phyloP scores from a whole-genome alignment of 2,797 vertebrate species.

The Betta splendens region DNA sequence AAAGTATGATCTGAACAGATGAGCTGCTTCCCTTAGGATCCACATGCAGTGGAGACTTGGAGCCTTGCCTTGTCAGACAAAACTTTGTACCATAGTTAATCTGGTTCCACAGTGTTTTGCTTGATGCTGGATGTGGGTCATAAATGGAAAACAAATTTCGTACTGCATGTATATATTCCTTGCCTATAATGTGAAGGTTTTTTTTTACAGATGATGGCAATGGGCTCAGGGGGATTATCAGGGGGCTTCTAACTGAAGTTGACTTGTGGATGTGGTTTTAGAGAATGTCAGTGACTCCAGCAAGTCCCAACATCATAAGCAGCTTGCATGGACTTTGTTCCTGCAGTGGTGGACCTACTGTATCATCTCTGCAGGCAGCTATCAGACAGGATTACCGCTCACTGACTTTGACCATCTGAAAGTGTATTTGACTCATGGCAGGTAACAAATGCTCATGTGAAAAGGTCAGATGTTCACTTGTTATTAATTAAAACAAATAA shows the following conservation, averaged over 20 bases:
- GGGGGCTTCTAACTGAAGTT: slow-evolving; percentile 35
- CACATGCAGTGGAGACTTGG: too few species aligned
- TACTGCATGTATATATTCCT: too few species aligned
- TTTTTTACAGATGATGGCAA: slow-evolving; percentile 21
- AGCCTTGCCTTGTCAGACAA: too few species aligned
- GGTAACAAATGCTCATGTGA: too few species aligned
- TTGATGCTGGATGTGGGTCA: slow-evolving; percentile 12
- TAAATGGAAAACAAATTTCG: not conserved
- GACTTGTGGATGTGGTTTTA: slow-evolving; percentile 55
- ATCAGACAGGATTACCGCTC: not conserved
- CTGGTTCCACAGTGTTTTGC: slow-evolving; percentile 8
- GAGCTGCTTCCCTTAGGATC: too few species aligned
- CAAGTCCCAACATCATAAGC: slow-evolving; percentile 48
- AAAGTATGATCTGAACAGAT: too few species aligned
- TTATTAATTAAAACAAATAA: too few species aligned
- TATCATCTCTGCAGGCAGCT: slow-evolving; percentile 11
- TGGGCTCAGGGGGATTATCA: slow-evolving; percentile 16
- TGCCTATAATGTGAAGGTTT: not conserved
- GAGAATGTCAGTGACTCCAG: slow-evolving; percentile 64
- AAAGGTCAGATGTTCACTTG: too few species aligned
- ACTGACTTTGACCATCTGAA: too few species aligned
- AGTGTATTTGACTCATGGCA: too few species aligned
- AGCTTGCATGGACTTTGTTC: slow-evolving; percentile 39
- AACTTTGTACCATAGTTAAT: too few species aligned
- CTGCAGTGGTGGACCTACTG: slow-evolving; percentile 37